Evolutionary conservation across 2,113 vertebrate species (phyloP).

Genomic region (Loxodonta africana): DNA sequence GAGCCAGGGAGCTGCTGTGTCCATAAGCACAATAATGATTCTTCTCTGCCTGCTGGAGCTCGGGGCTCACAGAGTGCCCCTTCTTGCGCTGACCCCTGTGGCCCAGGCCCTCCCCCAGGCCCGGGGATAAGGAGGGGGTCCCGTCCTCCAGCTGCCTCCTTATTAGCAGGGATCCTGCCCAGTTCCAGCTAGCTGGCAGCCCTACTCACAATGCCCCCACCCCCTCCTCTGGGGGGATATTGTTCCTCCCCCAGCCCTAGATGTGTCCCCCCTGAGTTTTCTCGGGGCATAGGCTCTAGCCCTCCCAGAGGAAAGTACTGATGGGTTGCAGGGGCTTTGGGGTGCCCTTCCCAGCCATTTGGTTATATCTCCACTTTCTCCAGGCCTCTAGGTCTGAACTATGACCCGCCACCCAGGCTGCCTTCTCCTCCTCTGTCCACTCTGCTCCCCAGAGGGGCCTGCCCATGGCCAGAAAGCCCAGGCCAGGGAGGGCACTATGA

Average conservation of each 20-base stretch:
- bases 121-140: neutral
- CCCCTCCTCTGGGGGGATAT: neutral
- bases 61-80: slow-evolving; percentile 48
- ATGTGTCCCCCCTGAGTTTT: neutral
- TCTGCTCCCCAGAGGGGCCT: slow-evolving; percentile 24
- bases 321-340: neutral
- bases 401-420: slow-evolving; percentile 59
- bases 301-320: slow-evolving; percentile 23
- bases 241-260: neutral
- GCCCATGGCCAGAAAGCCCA: neutral
- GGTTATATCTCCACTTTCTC: slow-evolving; percentile 27
- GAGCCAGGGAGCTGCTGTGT: slow-evolving; percentile 89
- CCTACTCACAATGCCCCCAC: neutral
- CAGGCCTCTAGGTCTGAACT: slow-evolving; percentile 60
- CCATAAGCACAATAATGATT: slow-evolving; percentile 90
- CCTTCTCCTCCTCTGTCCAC: slow-evolving; percentile 55
- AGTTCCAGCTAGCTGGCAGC: neutral
- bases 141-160: neutral
- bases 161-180: neutral
- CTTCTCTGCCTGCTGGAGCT: slow-evolving; percentile 74
- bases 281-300: neutral
- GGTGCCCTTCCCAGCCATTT: neutral
- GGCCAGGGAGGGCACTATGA: slow-evolving; percentile 74
- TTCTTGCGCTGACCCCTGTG: neutral
- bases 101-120: neutral